phyloP scores from a whole-genome alignment of 2,113 vertebrate genomes.

The Poecilia latipinna region DNA sequence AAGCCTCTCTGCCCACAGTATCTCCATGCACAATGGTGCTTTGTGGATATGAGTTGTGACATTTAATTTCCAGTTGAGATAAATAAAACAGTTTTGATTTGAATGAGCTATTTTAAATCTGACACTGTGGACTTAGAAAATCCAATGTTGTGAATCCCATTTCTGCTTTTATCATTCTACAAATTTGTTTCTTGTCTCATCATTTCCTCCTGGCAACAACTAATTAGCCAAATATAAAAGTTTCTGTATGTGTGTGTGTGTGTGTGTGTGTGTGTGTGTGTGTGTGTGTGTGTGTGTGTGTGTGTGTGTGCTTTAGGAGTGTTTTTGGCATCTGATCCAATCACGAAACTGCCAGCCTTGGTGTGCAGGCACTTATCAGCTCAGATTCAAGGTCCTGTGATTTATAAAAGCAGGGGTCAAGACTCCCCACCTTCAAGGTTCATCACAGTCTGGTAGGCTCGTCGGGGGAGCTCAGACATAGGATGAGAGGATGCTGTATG shows the following conservation, averaged over 20 bases:
- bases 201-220: background rate
- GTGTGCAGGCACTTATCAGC: conserved; percentile 55
- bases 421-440: conserved; percentile 53
- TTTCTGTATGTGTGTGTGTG: background rate
- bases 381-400: conserved; percentile 51
- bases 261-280: background rate
- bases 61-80: too few relatives aligned
- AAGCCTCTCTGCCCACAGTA: too few relatives aligned
- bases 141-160: too few relatives aligned
- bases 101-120: too few relatives aligned
- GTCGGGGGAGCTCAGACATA: background rate
- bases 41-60: too few relatives aligned
- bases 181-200: background rate
- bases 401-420: conserved; percentile 50
- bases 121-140: too few relatives aligned
- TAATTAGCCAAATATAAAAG: background rate
- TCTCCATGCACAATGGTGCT: too few relatives aligned
- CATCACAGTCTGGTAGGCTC: background rate
- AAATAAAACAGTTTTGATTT: too few relatives aligned
- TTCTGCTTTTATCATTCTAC: background rate
- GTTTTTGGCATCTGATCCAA: background rate
- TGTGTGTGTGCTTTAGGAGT: background rate
- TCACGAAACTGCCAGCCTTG: conserved; percentile 17
- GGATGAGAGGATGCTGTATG: background rate
- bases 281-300: background rate